Evolutionary conservation across 2,113 vertebrate species (phyloP).

Genomic region (Mustela lutreola): DNA sequence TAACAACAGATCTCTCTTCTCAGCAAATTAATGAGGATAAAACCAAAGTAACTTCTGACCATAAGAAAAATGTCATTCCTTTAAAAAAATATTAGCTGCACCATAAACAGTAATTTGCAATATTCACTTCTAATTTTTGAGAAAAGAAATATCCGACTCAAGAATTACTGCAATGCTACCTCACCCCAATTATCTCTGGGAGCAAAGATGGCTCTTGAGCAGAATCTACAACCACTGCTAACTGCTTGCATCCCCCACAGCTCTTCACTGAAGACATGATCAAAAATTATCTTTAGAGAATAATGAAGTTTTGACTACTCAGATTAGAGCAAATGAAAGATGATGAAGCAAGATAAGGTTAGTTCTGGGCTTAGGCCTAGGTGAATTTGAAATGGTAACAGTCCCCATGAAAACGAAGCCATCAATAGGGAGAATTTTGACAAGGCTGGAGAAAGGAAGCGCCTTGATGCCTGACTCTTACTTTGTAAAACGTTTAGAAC

Average conservation of each 20-base stretch:
- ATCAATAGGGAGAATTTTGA: neutral
- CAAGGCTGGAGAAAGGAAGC: slow-evolving; percentile 14
- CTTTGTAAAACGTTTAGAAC: slow-evolving; percentile 52
- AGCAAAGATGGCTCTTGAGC: neutral
- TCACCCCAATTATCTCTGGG: neutral
- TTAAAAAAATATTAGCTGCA: neutral
- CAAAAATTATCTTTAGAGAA: neutral
- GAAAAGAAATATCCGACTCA: neutral
- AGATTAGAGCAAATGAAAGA: slow-evolving; percentile 1
- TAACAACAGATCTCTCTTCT: neutral
- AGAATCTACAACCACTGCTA: neutral
- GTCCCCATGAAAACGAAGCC: neutral
- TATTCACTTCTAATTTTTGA: neutral
- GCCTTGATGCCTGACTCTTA: neutral
- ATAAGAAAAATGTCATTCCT: neutral
- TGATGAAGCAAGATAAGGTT: neutral
- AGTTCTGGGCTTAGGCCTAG: neutral
- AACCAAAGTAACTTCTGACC: neutral
- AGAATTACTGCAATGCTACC: neutral
- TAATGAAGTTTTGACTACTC: neutral
- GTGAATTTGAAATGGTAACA: neutral
- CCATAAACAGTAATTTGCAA: neutral
- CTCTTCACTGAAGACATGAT: neutral
- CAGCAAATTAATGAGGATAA: neutral
- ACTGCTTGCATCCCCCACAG: neutral